phyloP scores from a whole-genome alignment of 2,797 vertebrate genomes.

The Hydrolagus colliei region DNA sequence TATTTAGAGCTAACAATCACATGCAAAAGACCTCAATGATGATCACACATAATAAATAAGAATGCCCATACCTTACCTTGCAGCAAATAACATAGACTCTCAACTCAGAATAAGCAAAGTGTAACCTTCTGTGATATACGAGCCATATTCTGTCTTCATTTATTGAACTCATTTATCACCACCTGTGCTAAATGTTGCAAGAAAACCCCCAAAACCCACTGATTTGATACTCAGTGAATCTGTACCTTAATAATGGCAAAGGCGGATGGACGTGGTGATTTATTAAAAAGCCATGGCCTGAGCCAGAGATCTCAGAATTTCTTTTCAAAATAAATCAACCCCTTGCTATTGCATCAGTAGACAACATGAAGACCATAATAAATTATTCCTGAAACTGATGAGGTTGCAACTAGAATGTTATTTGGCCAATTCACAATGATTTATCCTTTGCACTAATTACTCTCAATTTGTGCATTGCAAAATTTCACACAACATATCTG shows the following conservation, averaged over 20 bases:
- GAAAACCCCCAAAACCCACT: constrained; percentile 32
- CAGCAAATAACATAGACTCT: neutral
- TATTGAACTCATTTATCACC: constrained; percentile 38
- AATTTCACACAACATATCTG: too few relatives aligned
- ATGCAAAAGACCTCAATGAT: neutral
- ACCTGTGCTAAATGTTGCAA: constrained; percentile 30
- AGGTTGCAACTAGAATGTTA: too few relatives aligned
- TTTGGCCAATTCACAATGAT: too few relatives aligned
- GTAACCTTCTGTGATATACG: constrained; percentile 34
- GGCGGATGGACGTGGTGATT: constrained; percentile 37
- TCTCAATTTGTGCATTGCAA: too few relatives aligned
- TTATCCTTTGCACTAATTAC: too few relatives aligned
- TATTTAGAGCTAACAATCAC: neutral
- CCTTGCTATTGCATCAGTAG: neutral
- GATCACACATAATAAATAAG: neutral
- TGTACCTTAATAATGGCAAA: constrained; percentile 38
- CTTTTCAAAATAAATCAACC: neutral
- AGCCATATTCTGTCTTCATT: constrained; percentile 34
- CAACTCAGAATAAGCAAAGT: neutral
- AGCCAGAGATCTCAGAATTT: constrained; percentile 21
- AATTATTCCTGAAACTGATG: too few relatives aligned
- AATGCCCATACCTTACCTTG: neutral
- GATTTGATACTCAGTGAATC: constrained; percentile 35
- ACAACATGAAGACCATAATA: neutral
- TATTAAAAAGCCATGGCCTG: constrained; percentile 33